phyloP scores from a whole-genome alignment of 2,113 vertebrate genomes.

The Malurus melanocephalus region DNA sequence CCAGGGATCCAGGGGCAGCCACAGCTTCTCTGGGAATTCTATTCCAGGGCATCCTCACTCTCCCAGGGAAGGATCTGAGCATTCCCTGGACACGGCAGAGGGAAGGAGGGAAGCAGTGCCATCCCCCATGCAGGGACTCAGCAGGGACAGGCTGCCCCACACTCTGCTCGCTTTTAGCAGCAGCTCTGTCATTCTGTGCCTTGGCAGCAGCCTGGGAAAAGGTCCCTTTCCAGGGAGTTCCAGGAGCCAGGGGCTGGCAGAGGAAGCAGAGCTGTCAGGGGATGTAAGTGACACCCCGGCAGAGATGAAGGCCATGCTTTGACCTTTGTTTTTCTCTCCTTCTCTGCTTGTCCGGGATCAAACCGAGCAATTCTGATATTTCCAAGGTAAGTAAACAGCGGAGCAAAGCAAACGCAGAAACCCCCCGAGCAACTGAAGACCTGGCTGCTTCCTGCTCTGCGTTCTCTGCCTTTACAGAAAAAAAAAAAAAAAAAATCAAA shows the following conservation, averaged over 20 bases:
- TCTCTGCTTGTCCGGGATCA: background rate
- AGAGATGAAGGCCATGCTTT: background rate
- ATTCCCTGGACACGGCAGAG: fast-evolving
- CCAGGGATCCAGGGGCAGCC: background rate
- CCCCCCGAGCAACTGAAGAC: background rate
- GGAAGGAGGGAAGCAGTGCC: background rate
- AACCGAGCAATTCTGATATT: background rate
- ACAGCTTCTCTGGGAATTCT: background rate
- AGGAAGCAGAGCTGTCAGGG: background rate
- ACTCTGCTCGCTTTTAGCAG: background rate
- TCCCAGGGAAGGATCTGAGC: background rate
- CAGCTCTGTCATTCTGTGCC: background rate
- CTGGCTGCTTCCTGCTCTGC: background rate
- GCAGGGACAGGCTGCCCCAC: background rate
- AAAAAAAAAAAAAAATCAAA: background rate
- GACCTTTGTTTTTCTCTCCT: conserved; percentile 13
- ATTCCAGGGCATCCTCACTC: background rate
- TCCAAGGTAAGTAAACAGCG: background rate
- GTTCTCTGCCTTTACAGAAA: background rate
- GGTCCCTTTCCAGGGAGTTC: background rate
- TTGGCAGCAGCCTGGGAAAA: background rate
- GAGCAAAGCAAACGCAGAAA: background rate
- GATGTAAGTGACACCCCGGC: background rate
- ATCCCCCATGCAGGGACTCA: background rate
- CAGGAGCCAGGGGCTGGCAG: background rate